Evolutionary conservation across 2,797 vertebrate species (phyloP).

Genomic region (Halcyon leucocephala): DNA sequence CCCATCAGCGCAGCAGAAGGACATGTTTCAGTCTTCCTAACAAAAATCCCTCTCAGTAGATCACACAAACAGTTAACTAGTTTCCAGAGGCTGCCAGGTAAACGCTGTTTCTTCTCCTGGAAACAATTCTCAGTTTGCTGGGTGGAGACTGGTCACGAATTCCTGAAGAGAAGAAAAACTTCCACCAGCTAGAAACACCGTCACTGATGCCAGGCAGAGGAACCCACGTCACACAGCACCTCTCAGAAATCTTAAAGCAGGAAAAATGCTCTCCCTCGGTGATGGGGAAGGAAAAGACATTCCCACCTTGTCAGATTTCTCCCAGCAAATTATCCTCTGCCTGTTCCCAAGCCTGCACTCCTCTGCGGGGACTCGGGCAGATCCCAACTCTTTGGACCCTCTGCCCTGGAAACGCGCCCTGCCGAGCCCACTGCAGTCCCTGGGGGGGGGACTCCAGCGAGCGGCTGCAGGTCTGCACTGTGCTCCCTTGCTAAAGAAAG

Average conservation of each 20-base stretch:
- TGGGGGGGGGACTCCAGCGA: not conserved
- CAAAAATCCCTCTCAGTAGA: not conserved
- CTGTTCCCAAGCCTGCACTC: not conserved
- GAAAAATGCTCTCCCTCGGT: not conserved
- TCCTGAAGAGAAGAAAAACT: conserved; percentile 59
- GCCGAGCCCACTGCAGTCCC: not conserved
- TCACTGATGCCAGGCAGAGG: not conserved
- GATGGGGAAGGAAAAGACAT: not conserved
- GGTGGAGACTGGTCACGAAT: conserved; percentile 62
- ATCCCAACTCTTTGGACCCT: not conserved
- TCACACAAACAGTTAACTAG: conserved; percentile 34
- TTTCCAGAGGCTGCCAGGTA: conserved; percentile 53
- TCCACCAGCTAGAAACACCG: not conserved
- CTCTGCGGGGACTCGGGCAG: not conserved
- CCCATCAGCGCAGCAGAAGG: not conserved
- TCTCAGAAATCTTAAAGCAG: not conserved
- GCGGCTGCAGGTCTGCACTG: not conserved
- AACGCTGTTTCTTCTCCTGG: not conserved
- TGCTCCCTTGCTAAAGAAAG: not conserved
- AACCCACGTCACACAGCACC: not conserved
- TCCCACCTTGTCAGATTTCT: not conserved
- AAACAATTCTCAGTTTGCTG: conserved; percentile 41
- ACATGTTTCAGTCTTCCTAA: not conserved
- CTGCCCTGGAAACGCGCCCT: not conserved
- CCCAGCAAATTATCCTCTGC: not conserved